These are phyloP conservation scores for Elgaria multicarinata DNA, from an alignment of 2,113 vertebrate genomes.

Conservation along the genomic window DNA sequence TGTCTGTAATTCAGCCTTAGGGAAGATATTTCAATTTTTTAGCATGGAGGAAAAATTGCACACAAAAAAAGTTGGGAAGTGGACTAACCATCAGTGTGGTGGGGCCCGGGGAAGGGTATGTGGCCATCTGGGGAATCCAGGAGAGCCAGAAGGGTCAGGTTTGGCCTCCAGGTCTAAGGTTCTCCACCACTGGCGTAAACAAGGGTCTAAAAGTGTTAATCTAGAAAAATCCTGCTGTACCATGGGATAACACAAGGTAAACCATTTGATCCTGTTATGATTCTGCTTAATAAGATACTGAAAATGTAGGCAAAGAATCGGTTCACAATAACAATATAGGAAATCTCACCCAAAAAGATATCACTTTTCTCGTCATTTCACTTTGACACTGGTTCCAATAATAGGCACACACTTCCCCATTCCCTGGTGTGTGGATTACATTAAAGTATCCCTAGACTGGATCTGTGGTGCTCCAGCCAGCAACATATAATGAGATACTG, in stretches of 20 bases:
- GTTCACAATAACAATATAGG: neutral
- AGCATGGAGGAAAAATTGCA: too few species aligned
- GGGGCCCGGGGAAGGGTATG: too few species aligned
- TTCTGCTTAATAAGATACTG: neutral
- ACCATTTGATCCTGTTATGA: neutral
- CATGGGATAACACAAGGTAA: too few species aligned
- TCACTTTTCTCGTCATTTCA: conserved; percentile 13
- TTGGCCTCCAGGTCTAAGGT: too few species aligned
- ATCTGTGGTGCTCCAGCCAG: conserved; percentile 32
- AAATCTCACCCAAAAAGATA: neutral
- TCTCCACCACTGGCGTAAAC: too few species aligned
- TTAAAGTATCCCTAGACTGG: conserved; percentile 20
- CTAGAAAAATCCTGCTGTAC: neutral
- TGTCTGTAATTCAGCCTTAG: too few species aligned
- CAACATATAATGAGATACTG: conserved; percentile 36
- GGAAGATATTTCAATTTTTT: too few species aligned
- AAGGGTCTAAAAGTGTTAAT: too few species aligned
- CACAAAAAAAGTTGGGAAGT: too few species aligned
- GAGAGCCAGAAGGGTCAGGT: too few species aligned
- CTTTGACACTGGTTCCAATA: neutral
- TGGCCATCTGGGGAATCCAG: too few species aligned
- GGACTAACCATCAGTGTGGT: too few species aligned
- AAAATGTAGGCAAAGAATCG: neutral
- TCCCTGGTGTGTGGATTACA: neutral
- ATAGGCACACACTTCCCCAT: neutral